Base-by-base conservation (phyloP, 2,888 invertebrate species). In the Drosophila merina region DNA sequence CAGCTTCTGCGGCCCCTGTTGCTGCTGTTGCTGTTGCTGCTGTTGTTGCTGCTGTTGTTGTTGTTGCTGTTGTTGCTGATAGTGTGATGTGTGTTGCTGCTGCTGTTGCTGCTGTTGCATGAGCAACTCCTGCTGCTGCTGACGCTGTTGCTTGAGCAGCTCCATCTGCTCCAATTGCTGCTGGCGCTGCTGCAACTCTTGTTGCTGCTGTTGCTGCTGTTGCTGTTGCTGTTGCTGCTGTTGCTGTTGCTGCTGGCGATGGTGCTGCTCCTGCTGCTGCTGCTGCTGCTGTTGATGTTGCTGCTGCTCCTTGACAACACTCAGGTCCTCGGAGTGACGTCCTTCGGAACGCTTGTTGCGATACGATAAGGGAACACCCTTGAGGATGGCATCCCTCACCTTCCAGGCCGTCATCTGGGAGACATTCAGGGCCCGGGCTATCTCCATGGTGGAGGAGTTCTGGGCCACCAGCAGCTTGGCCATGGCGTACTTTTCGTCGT, bases 381-480 rank as follows among this genome's bases (percentile, higher is more conserved):
- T 91, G 8, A 91, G 77, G 64, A 91, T 91, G 71, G 91, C 91
- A 78, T 91, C 92, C 14, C 91, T 88, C 57, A 91, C 78, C 75
- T 91, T 91, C 91, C 91, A 91, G 40, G 91, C 91, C 26, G 91
- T 91, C 91, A 91, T 91, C 74, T 91, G 92, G 4, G 91, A 91
- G 20, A 91, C 91, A 70, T 91, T 91, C 14, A 91, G 59, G 2
- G 90, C 89, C n/a, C 91, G 82, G 0, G 91, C 91, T 26, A 91
- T 90, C 74, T 91, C 91, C 91, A 91, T 90, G 30, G 91, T 91
- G 36, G 91, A 90, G 14, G 90, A 80, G 67, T 91, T 90, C 71
- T 91, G 90, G 3, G 89, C 89, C 54, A 91, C 91, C 54, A 91
- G 64, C 72, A 89, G 70, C 72, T 91, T 91, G 57, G 91, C 91